Percentiles rank a stretch among this genome's conserved stretches.
Conservation (phyloP, 2,888 invertebrate genomes). For the Lissonota sp. region DNA sequence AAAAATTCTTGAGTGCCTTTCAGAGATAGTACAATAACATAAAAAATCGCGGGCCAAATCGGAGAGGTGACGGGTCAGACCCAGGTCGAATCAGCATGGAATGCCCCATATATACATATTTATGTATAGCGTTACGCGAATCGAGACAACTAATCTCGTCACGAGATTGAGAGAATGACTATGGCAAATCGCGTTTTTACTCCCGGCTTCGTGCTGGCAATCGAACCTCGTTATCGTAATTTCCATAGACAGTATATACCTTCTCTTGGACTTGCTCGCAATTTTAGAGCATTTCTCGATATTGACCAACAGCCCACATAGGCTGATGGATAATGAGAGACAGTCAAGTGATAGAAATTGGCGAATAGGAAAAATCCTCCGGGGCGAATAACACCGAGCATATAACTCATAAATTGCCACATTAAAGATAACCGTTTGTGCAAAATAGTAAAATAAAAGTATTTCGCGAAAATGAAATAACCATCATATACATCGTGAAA, state of each 20-base stretch:
- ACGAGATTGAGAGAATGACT: constrained; percentile 48
- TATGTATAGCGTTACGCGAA: constrained; percentile 17
- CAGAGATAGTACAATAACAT: too few relatives aligned
- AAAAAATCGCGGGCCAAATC: too few relatives aligned
- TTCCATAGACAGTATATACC: constrained; percentile 42
- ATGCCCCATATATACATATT: constrained; percentile 24
- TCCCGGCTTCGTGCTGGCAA: constrained; percentile 38
- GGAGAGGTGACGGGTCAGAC: too few relatives aligned
- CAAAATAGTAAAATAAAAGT: constrained; percentile 1
- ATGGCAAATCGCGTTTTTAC: constrained; percentile 42
- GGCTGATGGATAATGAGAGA: background rate
- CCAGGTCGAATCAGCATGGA: too few relatives aligned
- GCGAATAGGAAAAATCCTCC: constrained; percentile 19
- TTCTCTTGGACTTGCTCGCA: background rate
- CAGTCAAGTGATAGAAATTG: constrained; percentile 16
- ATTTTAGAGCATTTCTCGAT: constrained; percentile 50
- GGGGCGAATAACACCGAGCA: constrained; percentile 10
- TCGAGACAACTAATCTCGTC: constrained; percentile 55
- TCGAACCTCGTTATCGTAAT: constrained; percentile 61
- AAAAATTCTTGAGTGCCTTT: too few relatives aligned
- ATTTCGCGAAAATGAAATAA: background rate
- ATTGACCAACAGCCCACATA: constrained; percentile 51
- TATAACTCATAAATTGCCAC: constrained; percentile 28
- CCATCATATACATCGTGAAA: background rate
- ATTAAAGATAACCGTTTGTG: constrained; percentile 30